Evolutionary conservation across 2,113 vertebrate genomes (phyloP), one percentile per base, ranked within the genome.

Genomic region (Mastomys coucha): DNA sequence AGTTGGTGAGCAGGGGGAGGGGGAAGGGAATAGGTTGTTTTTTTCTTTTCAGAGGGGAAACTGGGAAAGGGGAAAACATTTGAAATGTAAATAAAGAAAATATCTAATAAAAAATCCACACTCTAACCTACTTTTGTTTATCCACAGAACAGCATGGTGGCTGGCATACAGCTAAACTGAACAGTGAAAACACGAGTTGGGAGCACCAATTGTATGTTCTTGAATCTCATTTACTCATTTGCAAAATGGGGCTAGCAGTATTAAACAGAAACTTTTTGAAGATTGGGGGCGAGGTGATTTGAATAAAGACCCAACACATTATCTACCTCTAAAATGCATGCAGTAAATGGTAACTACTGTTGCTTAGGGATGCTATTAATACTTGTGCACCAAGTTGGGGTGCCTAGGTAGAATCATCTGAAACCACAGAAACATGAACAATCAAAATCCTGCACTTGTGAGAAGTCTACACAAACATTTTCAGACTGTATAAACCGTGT

Each of bases 81-180:
- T 45, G 45, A 45, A 45, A 45, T 45, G 45, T 45, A 45, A 45
- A 45, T 45, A 45, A 45, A 45, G 45, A 45, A 45, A 45, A 45
- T 45, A 45, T 45, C 45, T 45, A 45, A 45, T 45, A 45, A 85
- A 88, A 81, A 96, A 86, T 60, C 81, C 82, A 95, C 19, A 36
- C 31, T 88, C 70, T 86, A 88, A 77, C 51, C 58, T 82, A 94
- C 72, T 89, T 96, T 88, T 86, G 33, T 89, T 95, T 96, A 88
- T 67, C 58, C n/a, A 56, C 17, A 85, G 45, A 76, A 28, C 72
- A 60, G 16, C 86, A 39, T 3, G 10, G 56, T 39, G 26, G 36
- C 67, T 96, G 86, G 89, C 86, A 96, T 2, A 4, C 16, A 17
- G 24, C 77, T 86, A 53, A 89, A 49, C 1, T 91, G 72, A 78